These are phyloP conservation scores for Petaurus breviceps DNA, from an alignment of 2,113 vertebrate genomes.

Conservation along the genomic window DNA sequence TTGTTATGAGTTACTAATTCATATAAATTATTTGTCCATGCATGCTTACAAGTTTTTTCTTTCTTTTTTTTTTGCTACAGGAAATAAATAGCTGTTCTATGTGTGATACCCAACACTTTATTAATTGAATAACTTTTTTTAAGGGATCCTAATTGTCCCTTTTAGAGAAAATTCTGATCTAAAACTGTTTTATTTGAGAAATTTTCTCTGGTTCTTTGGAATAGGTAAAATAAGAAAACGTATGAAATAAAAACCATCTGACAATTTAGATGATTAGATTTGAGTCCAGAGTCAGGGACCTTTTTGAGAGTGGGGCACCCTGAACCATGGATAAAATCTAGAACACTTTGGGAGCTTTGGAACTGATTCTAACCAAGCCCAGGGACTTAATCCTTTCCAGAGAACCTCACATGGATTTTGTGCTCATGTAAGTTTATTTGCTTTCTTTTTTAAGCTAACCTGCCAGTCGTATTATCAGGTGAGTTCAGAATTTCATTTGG, in stretches of 20 bases:
- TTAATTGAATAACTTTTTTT: background rate
- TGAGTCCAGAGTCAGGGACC: background rate
- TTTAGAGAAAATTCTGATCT: background rate
- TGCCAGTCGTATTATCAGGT: background rate
- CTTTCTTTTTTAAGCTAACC: background rate
- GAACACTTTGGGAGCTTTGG: background rate
- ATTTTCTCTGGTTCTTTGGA: background rate
- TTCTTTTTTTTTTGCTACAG: background rate
- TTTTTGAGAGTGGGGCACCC: background rate
- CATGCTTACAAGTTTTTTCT: background rate
- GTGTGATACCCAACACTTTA: background rate
- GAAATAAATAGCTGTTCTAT: background rate
- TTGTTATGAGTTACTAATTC: background rate
- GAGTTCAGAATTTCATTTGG: background rate
- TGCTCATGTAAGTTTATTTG: background rate
- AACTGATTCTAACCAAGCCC: background rate
- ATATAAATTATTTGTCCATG: background rate
- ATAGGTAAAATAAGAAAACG: background rate
- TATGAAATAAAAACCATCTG: background rate
- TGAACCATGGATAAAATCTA: background rate
- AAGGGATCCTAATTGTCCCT: background rate
- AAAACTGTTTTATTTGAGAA: background rate
- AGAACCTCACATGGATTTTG: background rate
- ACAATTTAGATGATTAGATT: background rate
- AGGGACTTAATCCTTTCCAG: background rate